phyloP scores from a whole-genome alignment of 1,140 invertebrate genomes.

The Drosophila pseudoobscura region DNA sequence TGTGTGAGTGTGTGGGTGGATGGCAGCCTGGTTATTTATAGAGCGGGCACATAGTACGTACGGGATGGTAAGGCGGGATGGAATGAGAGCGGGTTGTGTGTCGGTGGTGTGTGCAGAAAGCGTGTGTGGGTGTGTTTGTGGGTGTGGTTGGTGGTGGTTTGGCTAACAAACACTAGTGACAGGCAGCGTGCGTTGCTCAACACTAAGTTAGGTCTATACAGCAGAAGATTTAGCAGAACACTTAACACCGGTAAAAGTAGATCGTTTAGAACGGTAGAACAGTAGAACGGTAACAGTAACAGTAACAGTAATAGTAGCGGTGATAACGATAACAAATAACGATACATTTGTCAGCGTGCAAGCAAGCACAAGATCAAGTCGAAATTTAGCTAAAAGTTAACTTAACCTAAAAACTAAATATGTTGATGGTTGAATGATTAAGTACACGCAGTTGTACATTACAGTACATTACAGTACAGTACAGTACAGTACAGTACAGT shows the following conservation, averaged over 20 bases:
- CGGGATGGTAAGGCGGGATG: too few species aligned
- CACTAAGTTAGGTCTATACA: slow-evolving; percentile 20
- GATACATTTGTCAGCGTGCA: not conserved
- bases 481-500: slow-evolving; percentile 1
- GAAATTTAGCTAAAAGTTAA: slow-evolving; percentile 31
- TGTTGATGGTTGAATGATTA: slow-evolving; percentile 16
- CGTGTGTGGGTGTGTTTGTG: slow-evolving; percentile 1
- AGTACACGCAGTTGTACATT: slow-evolving; percentile 1
- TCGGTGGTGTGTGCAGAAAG: slow-evolving; percentile 4
- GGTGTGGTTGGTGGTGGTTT: slow-evolving; percentile 5
- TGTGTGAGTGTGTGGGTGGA: slow-evolving; percentile 1
- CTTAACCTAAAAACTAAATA: slow-evolving; percentile 50
- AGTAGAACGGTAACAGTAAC: not conserved
- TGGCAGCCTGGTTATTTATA: slow-evolving; percentile 1
- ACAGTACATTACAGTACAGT: not conserved
- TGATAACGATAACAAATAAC: not conserved
- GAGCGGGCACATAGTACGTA: too few species aligned
- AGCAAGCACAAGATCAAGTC: slow-evolving; percentile 20
- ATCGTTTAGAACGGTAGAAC: not conserved
- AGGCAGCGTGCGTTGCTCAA: slow-evolving; percentile 35
- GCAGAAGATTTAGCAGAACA: slow-evolving; percentile 5
- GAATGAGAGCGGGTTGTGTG: not conserved
- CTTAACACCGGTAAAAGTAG: slow-evolving; percentile 32
- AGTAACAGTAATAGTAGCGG: not conserved
- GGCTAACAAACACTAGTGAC: slow-evolving; percentile 16